Conservation (phyloP, 2,113 vertebrate genomes). For the Cheirogaleus medius region DNA sequence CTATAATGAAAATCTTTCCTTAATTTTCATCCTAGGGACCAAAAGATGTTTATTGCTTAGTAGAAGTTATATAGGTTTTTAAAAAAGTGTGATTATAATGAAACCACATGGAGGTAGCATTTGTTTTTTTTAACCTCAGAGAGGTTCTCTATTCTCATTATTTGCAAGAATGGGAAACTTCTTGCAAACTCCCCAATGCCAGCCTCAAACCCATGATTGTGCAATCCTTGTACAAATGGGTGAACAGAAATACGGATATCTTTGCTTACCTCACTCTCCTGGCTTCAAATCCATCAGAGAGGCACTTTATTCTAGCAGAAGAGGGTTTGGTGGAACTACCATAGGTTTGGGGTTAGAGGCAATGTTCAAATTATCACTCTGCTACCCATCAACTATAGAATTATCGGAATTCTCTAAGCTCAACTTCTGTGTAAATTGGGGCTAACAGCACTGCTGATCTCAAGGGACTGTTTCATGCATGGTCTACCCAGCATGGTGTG, state of each 20-base stretch:
- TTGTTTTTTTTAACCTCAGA: background rate
- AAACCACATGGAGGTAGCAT: background rate
- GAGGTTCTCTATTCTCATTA: background rate
- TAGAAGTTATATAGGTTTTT: background rate
- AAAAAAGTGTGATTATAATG: background rate
- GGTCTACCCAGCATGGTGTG: too few species aligned
- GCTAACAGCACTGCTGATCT: background rate
- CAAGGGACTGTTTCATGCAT: background rate
- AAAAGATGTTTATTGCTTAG: slow-evolving; percentile 23
- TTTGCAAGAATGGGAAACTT: background rate
- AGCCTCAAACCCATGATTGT: background rate
- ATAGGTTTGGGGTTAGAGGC: too few species aligned
- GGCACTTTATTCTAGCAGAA: background rate
- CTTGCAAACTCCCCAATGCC: background rate
- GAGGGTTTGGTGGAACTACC: background rate
- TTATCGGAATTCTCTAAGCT: background rate
- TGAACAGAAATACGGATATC: background rate
- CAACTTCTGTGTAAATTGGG: background rate
- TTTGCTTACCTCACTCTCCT: background rate
- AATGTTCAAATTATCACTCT: background rate
- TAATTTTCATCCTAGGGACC: slow-evolving; percentile 45
- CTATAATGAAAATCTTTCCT: slow-evolving; percentile 38
- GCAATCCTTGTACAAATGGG: background rate
- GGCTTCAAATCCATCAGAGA: background rate
- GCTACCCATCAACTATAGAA: background rate